Evolutionary conservation across 2,797 vertebrate species (phyloP), one percentile per base, ranked within the genome.

Genomic region (Graptemys geographica): DNA sequence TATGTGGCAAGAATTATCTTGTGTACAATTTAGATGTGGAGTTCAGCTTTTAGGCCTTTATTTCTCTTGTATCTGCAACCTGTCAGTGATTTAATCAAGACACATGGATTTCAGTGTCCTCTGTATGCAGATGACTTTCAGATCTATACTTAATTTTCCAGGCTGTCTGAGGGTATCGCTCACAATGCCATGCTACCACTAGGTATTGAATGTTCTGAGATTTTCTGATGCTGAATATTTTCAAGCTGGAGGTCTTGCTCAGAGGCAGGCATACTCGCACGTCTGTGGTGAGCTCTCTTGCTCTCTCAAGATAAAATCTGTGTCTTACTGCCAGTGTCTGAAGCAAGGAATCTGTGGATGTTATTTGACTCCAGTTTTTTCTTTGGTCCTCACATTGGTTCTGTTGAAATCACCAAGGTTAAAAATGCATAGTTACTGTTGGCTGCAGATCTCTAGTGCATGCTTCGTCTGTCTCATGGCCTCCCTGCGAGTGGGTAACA

Each of bases 221-320:
- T n/a, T 18, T 19, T 13, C 41, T 74, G 41, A 27, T 18, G 13
- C 80, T 81, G 33, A 59, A 79, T 31, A n/a, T 83, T 81, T 49
- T 52, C 6, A 79, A n/a, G 47, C 11, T 15, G 7, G 47, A 56
- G 81, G 16, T 28, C 18, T 25, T 44, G n/a, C 11, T 41, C 15
- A 37, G 49, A 80, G 47, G 72, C 69, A 6, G 95, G 27, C 96
- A 91, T 94, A 90, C 92, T 8, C 88, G 95, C 95, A 95, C 92
- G 94, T 92, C 94, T 97, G 86, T 59, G 87, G 89, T 15, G 92
- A 97, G 94, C 84, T 33, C 94, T 96, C 87, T 97, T 96, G 94
- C 96, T 95, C 95, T 93, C 81, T 19, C 31, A n/a, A 65, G 96
- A 97, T 97, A 96, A 96, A 92, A 96, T 97, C 95, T 94, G 33